Evolutionary conservation across 1,140 invertebrate genomes (phyloP), one percentile per base, ranked within the genome.

Genomic region (Odontomachus brunneus): DNA sequence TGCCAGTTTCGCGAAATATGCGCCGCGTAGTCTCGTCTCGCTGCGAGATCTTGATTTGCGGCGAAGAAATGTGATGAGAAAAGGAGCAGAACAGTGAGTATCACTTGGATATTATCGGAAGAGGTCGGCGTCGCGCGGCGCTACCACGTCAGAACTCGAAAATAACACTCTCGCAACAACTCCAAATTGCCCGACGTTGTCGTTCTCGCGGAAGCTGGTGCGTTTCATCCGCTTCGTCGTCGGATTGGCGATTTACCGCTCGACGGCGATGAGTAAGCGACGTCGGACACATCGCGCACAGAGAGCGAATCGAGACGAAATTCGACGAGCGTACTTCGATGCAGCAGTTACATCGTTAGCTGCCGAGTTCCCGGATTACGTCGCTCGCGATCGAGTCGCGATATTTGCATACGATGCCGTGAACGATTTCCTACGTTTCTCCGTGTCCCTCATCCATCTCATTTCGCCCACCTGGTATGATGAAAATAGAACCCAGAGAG

Each of bases 161-260:
- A 74, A 74, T 38, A 73, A 60, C 24, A 60, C 15, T 69, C 15
- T 53, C 49, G 53, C 19, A 71, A 57, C 55, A 80, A 17, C 22
- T 57, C 19, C 29, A 71, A 80, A 80, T 78, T 78, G 29, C 9
- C 66, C 44, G n/a, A 66, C n/a, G n/a, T 14, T 19, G 17, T 53
- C 60, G 22, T 53, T 19, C 48, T 22, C 11, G 38, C 38, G 29
- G 12, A 29, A 74, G 9, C 22, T 22, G 55, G 29, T 51, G n/a
- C 26, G 53, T 14, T 72, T 51, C 19, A 22, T 22, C 19, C 29
- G 29, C 2, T 5, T 33, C n/a, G 29, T 5, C 5, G 5, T 4
- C 38, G 38, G 38, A 44, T 7, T 5, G 29, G 29, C 53, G 33
- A 62, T 74, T 74, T 74, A 62, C 48, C 55, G 29, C 5, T 60